Evolutionary conservation across 1,140 invertebrate genomes (phyloP).

Genomic region (Drosophila ficusphila): DNA sequence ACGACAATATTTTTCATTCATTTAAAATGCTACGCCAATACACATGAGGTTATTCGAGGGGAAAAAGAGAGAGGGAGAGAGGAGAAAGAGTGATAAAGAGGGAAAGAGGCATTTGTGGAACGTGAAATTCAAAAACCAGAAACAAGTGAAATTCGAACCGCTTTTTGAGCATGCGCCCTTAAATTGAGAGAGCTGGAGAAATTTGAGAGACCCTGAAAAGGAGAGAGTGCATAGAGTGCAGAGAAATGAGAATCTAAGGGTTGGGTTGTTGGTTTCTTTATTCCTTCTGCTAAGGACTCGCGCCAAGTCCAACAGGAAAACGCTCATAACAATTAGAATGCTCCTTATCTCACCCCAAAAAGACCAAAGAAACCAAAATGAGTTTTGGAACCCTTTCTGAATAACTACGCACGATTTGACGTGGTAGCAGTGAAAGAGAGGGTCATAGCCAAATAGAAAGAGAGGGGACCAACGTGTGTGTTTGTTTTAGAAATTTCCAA

Average conservation of each 20-base stretch:
- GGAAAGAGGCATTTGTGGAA: slow-evolving; percentile 13
- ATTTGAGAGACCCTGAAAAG: not conserved
- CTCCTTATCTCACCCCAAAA: slow-evolving; percentile 3
- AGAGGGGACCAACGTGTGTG: slow-evolving; percentile 26
- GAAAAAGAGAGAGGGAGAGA: not conserved
- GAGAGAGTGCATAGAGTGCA: not conserved
- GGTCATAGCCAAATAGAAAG: not conserved
- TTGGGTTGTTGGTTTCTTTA: slow-evolving; percentile 41
- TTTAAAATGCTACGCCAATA: slow-evolving; percentile 79
- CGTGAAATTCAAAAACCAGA: slow-evolving; percentile 16
- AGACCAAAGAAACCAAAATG: slow-evolving; percentile 16
- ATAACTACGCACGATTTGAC: slow-evolving; percentile 60
- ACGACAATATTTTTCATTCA: slow-evolving; percentile 81
- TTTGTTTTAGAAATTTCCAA: slow-evolving; percentile 71
- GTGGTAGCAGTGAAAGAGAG: slow-evolving; percentile 4
- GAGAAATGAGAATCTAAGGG: slow-evolving; percentile 28
- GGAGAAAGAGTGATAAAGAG: not conserved
- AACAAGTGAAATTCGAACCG: slow-evolving; percentile 37
- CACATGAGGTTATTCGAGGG: slow-evolving; percentile 27
- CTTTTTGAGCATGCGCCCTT: slow-evolving; percentile 42
- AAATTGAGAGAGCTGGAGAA: slow-evolving; percentile 2
- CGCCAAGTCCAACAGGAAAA: slow-evolving; percentile 70
- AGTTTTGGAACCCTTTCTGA: not conserved
- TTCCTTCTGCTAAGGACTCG: slow-evolving; percentile 14
- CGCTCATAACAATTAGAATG: slow-evolving; percentile 63